phyloP scores from a whole-genome alignment of 2,888 invertebrate species.

The Phaonia tiefii region DNA sequence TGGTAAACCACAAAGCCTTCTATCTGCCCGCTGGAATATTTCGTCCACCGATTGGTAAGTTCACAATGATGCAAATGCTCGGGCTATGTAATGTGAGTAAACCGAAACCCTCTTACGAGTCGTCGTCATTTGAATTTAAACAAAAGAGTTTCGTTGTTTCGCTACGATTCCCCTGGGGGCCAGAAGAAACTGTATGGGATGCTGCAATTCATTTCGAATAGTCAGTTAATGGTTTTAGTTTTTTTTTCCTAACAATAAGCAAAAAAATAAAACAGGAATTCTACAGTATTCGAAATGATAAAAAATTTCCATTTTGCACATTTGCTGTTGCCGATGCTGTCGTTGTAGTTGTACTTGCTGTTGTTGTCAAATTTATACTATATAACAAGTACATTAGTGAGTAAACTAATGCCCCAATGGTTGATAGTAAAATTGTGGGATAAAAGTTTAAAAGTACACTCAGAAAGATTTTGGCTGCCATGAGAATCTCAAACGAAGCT shows the following conservation, averaged over 20 bases:
- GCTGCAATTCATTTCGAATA: conserved; percentile 57
- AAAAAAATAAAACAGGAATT: conserved; percentile 37
- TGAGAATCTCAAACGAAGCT: no score
- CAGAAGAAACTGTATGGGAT: conserved; percentile 20
- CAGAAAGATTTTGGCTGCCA: neutral
- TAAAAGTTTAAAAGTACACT: conserved; percentile 22
- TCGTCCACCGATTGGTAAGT: conserved; percentile 79
- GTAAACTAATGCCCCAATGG: conserved; percentile 57
- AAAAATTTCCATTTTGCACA: conserved; percentile 62
- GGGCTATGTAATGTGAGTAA: neutral
- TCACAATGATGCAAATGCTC: neutral
- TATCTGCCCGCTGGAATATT: conserved; percentile 80
- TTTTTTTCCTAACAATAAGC: conserved; percentile 15
- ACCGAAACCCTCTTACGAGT: conserved; percentile 24
- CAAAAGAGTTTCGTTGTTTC: conserved; percentile 6
- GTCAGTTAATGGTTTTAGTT: conserved; percentile 65
- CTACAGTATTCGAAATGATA: conserved; percentile 61
- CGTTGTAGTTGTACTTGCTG: conserved; percentile 2
- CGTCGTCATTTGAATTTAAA: neutral
- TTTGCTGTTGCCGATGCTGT: conserved; percentile 11
- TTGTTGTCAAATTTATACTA: conserved; percentile 30
- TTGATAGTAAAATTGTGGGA: conserved; percentile 33
- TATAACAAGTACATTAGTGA: conserved; percentile 55
- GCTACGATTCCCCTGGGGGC: conserved; percentile 4
- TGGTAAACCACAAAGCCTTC: conserved; percentile 80